These are phyloP conservation scores for Lepidiolamprologus cunningtoni DNA, from an alignment of 2,113 vertebrate genomes.

Conservation along the genomic window DNA sequence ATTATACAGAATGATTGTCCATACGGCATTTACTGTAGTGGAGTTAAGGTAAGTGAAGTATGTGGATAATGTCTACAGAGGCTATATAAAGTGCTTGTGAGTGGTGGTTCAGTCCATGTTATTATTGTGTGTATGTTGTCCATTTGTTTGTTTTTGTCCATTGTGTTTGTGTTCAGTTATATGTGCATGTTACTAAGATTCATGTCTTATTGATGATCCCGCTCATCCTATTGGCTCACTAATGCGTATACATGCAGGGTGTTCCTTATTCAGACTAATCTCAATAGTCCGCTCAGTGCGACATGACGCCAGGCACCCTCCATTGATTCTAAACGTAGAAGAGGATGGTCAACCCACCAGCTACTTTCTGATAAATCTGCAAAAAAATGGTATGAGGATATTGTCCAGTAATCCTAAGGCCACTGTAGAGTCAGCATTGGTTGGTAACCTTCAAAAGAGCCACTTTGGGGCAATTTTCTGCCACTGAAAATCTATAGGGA, in stretches of 20 bases:
- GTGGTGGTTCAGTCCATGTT: neutral
- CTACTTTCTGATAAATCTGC: fast-evolving
- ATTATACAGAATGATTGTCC: neutral
- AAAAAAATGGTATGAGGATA: neutral
- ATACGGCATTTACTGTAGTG: neutral
- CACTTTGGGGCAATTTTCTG: neutral
- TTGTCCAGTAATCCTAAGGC: neutral
- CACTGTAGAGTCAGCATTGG: neutral
- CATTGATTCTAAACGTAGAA: neutral
- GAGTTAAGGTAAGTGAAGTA: neutral
- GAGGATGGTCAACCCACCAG: neutral
- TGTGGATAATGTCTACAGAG: neutral
- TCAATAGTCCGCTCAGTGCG: neutral
- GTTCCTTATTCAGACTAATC: neutral
- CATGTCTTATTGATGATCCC: neutral
- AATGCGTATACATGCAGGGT: fast-evolving
- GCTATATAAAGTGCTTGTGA: fast-evolving
- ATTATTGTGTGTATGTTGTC: neutral
- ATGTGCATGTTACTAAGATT: neutral
- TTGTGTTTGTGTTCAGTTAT: neutral
- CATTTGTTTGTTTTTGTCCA: neutral
- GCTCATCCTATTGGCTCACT: neutral
- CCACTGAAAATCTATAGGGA: neutral
- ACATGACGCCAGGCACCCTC: fast-evolving
- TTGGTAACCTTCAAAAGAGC: neutral